A percentile compares a stretch with the other conserved stretches of the same genome.
These are phyloP conservation scores for Bubo scandiacus DNA, from an alignment of 2,113 vertebrate species.

Conservation along the genomic window DNA sequence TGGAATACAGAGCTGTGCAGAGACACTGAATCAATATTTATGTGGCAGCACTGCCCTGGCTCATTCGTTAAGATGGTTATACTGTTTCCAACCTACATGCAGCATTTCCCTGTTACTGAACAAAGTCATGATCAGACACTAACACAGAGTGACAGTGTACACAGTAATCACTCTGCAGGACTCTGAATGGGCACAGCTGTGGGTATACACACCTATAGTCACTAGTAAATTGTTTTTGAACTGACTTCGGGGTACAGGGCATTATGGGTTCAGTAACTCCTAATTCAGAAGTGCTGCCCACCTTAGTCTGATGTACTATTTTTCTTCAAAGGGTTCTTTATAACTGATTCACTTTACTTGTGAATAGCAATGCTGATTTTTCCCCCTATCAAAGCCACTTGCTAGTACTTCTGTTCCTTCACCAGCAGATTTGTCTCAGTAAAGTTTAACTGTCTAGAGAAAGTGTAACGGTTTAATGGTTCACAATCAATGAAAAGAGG, in stretches of 20 bases:
- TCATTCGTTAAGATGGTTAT: neutral
- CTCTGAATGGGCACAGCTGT: neutral
- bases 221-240: neutral
- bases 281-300: neutral
- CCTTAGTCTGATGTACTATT: neutral
- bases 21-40: neutral
- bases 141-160: neutral
- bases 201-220: neutral
- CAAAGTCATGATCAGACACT: neutral
- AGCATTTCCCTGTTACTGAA: neutral
- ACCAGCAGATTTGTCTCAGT: neutral
- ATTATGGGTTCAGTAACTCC: neutral
- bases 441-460: neutral
- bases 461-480: neutral
- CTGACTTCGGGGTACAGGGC: neutral
- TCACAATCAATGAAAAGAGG: neutral
- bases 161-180: neutral
- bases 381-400: neutral
- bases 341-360: rapidly evolving
- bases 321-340: neutral
- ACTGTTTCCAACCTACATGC: neutral
- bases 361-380: neutral
- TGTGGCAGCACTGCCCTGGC: neutral
- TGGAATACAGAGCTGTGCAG: neutral
- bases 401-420: neutral